These are phyloP conservation scores for Ameiurus melas DNA, from an alignment of 2,113 vertebrate genomes.

Conservation along the genomic window DNA sequence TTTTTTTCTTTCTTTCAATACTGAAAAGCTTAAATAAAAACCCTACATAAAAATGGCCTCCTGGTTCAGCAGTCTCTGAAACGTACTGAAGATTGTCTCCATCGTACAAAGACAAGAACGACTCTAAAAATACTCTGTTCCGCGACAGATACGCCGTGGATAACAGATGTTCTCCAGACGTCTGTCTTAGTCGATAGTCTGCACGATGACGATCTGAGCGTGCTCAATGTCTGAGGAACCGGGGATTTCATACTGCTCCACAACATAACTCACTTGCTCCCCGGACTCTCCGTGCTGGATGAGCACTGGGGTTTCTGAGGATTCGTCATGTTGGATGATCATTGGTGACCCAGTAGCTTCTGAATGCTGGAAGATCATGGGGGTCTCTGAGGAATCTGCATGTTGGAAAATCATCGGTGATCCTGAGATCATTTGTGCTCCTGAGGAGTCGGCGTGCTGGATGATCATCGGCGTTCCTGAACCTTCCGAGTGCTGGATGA, in stretches of 20 bases:
- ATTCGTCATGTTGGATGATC: conserved; percentile 42
- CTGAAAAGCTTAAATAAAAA: conserved; percentile 33
- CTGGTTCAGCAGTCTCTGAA: background rate
- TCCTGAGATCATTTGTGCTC: conserved; percentile 28
- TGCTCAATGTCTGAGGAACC: conserved; percentile 49
- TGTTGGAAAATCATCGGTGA: conserved; percentile 50
- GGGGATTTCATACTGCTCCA: conserved; percentile 56
- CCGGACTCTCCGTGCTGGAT: conserved; percentile 45
- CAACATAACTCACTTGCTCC: conserved; percentile 52
- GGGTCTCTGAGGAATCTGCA: conserved; percentile 9
- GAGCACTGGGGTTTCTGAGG: conserved; percentile 40
- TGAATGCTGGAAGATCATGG: conserved; percentile 40
- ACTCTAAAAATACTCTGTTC: conserved; percentile 4
- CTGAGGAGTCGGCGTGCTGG: conserved; percentile 20
- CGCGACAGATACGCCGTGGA: background rate
- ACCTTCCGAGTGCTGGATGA: conserved; percentile 23
- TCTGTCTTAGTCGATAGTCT: conserved; percentile 50
- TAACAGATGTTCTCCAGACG: background rate
- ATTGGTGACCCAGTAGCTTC: conserved; percentile 42
- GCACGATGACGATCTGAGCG: conserved; percentile 58
- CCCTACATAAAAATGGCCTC: background rate
- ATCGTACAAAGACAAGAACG: background rate
- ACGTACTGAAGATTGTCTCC: background rate
- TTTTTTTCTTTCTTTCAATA: background rate
- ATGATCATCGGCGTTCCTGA: conserved; percentile 35